phyloP scores from a whole-genome alignment of 1,140 invertebrate species.

The Bombus affinis region DNA sequence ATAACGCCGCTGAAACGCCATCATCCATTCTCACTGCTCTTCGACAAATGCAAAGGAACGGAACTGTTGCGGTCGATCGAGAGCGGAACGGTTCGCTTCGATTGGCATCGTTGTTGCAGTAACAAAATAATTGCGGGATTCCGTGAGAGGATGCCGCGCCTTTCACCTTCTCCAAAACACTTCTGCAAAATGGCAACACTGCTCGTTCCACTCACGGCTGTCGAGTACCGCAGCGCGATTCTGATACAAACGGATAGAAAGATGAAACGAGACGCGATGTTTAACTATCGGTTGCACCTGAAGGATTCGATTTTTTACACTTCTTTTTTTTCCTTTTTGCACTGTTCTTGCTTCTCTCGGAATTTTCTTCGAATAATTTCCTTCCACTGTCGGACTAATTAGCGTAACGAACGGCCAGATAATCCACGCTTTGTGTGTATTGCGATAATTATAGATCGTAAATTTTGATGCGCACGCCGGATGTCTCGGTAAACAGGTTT shows the following conservation, averaged over 20 bases:
- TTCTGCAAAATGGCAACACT: neutral
- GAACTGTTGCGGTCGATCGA: neutral
- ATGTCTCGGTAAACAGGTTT: neutral
- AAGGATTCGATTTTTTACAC: too few species aligned
- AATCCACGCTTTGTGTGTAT: neutral
- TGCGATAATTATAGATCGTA: neutral
- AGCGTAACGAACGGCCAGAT: neutral
- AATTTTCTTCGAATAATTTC: neutral
- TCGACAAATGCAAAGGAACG: neutral
- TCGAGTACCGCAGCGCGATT: neutral
- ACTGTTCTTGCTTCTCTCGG: neutral
- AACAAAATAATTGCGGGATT: conserved; percentile 13
- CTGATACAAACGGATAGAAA: neutral
- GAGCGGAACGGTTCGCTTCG: neutral
- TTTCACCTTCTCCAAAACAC: neutral
- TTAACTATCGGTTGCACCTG: neutral
- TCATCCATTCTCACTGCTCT: neutral
- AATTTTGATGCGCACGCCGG: neutral
- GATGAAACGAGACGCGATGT: neutral
- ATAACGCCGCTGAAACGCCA: neutral
- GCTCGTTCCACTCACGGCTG: neutral
- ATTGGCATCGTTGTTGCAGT: neutral
- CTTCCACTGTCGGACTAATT: neutral
- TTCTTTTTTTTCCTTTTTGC: neutral
- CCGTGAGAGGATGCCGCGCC: neutral